Percentiles rank a stretch among this genome's conserved stretches.
These are phyloP conservation scores for Chlorospingus semifuscus DNA, from an alignment of 2,797 vertebrate species.

Conservation along the genomic window DNA sequence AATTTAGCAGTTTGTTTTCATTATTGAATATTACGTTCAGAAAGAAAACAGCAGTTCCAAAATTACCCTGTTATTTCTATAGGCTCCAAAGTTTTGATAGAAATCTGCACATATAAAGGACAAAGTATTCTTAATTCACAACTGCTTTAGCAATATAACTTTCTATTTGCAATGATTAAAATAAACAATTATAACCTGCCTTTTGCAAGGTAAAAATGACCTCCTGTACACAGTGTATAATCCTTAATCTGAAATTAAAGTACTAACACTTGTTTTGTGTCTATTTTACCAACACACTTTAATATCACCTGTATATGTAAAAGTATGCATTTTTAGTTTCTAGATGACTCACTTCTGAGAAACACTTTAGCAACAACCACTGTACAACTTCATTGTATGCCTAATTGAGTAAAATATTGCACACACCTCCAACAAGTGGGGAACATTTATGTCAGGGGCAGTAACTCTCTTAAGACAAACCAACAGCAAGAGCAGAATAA, in stretches of 20 bases:
- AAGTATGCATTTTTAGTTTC: neutral
- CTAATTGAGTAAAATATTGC: neutral
- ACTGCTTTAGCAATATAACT: neutral
- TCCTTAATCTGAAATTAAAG: neutral
- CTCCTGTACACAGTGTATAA: neutral
- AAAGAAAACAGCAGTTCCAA: neutral
- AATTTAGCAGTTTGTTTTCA: neutral
- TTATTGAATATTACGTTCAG: neutral
- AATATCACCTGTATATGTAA: neutral
- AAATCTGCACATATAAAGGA: neutral
- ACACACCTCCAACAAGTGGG: neutral
- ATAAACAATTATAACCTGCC: neutral
- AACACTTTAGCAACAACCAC: neutral
- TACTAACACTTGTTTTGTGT: neutral
- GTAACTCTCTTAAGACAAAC: neutral
- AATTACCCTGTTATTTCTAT: neutral
- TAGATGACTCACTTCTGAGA: neutral
- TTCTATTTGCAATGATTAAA: neutral
- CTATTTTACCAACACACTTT: neutral
- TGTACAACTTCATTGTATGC: neutral
- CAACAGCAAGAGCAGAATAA: neutral
- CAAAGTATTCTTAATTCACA: neutral
- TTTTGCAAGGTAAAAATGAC: neutral
- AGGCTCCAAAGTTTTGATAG: neutral
- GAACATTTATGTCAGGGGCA: neutral